phyloP scores from a whole-genome alignment of 1,140 invertebrate species.

The Procambarus virginalis region DNA sequence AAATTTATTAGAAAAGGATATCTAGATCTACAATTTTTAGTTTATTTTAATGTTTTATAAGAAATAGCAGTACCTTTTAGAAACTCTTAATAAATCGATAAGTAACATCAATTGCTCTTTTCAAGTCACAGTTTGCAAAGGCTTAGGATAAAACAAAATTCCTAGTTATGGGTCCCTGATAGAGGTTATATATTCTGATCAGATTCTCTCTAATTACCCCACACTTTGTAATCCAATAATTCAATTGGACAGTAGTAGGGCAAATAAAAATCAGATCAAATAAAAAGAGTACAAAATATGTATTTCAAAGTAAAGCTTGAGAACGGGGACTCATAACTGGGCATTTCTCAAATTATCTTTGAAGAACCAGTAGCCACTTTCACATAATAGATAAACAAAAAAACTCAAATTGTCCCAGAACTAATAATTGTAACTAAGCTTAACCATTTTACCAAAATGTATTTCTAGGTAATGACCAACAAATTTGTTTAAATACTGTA shows the following conservation, averaged over 20 bases:
- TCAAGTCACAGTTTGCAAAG: constrained; percentile 54
- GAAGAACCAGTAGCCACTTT: constrained; percentile 41
- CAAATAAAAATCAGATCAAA: constrained; percentile 26
- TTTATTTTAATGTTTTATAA: constrained; percentile 56
- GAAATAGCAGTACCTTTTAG: constrained; percentile 61
- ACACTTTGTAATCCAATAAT: background rate
- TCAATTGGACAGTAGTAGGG: background rate
- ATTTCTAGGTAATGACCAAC: background rate
- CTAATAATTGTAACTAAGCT: background rate
- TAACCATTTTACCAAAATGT: background rate
- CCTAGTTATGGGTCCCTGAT: constrained; percentile 24
- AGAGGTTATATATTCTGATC: constrained; percentile 19
- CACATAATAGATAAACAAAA: constrained; percentile 28
- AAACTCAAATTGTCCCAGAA: background rate
- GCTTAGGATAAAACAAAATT: constrained; percentile 24
- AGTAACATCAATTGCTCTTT: constrained; percentile 42
- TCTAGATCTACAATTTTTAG: constrained; percentile 40
- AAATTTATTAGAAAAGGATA: constrained; percentile 66
- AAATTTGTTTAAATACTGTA: background rate
- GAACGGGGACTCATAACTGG: constrained; percentile 33
- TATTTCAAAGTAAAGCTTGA: constrained; percentile 26
- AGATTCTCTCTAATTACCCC: constrained; percentile 8
- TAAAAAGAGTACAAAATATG: constrained; percentile 3
- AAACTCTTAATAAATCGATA: constrained; percentile 46
- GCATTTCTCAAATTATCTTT: background rate